Conservation (phyloP, 2,888 invertebrate genomes). For the Iselma pallidipennis region DNA sequence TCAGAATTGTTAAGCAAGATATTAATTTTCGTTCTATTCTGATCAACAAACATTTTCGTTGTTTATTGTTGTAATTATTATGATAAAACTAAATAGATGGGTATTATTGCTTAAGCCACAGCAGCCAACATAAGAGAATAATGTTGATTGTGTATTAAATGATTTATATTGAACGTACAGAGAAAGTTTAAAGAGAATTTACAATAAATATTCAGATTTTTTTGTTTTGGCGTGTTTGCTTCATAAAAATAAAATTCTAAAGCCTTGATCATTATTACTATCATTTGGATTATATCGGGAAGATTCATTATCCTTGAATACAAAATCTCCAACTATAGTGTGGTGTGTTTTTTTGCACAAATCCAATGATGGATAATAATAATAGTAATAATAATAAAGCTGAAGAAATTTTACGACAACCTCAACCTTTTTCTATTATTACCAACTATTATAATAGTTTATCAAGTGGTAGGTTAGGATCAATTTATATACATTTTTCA, state of each 20-base stretch:
- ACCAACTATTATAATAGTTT: not conserved
- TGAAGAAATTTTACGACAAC: not conserved
- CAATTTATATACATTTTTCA: not conserved
- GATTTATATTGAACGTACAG: not conserved
- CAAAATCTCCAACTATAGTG: not conserved
- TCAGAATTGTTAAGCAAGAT: too few species aligned
- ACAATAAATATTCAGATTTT: not conserved
- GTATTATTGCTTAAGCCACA: not conserved
- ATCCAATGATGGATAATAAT: too few species aligned
- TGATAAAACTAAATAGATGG: not conserved
- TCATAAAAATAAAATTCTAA: too few species aligned
- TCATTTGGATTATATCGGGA: not conserved
- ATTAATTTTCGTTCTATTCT: conserved; percentile 1
- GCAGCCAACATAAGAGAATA: not conserved
- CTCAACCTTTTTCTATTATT: not conserved
- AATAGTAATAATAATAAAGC: not conserved
- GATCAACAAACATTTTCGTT: not conserved
- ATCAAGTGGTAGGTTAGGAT: not conserved
- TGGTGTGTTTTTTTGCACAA: not conserved
- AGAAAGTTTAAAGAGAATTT: not conserved
- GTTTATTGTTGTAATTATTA: not conserved
- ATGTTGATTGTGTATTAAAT: not conserved
- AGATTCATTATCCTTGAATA: not conserved
- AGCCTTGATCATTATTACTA: not conserved
- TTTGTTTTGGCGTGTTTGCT: not conserved